Conservation (phyloP, 1,140 invertebrate species). For the Laodelphax striatellus region DNA sequence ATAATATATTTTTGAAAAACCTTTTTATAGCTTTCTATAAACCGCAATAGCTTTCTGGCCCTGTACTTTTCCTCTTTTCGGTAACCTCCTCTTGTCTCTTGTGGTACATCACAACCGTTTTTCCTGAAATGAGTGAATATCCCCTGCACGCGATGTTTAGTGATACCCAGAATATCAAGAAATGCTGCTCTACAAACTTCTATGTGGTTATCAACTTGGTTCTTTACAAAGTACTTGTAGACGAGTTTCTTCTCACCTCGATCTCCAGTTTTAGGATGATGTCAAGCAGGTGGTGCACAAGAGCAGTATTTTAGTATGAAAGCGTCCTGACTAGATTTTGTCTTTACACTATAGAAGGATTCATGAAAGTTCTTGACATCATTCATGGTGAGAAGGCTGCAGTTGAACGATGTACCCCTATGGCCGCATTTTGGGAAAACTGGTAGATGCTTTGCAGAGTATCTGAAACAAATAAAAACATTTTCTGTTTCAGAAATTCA, state of each 20-base stretch:
- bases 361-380: not conserved
- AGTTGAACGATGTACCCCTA: not conserved
- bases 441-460: conserved; percentile 1
- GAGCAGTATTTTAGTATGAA: conserved; percentile 4
- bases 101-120: not conserved
- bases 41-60: not conserved
- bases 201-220: too few species aligned
- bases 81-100: not conserved
- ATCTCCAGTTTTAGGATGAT: conserved; percentile 5
- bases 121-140: not conserved
- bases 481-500: too few species aligned
- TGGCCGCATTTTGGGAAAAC: conserved; percentile 1
- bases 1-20: too few species aligned
- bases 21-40: not conserved
- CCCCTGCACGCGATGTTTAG: not conserved
- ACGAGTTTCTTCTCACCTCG: not conserved
- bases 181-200: not conserved
- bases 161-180: not conserved
- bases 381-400: not conserved
- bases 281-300: not conserved
- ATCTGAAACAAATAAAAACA: not conserved
- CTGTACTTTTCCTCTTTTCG: not conserved
- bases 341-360: conserved; percentile 9
- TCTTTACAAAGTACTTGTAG: not conserved
- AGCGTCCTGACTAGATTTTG: conserved; percentile 4